Conservation (phyloP, 2,888 invertebrate species). For the Mellilla xanthometata region DNA sequence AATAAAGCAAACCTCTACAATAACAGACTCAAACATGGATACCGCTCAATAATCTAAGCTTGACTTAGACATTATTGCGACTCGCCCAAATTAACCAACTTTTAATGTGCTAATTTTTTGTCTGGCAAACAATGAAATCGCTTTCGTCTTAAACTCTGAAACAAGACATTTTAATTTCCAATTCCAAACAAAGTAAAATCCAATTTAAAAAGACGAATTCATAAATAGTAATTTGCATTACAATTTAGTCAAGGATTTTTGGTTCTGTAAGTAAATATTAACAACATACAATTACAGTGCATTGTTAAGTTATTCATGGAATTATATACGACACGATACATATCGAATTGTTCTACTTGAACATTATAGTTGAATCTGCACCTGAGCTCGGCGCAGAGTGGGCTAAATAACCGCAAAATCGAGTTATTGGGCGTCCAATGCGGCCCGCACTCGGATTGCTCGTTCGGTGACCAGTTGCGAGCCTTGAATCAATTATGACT, state of each 20-base stretch:
- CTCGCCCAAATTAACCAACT: conserved; percentile 17
- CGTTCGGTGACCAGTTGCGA: conserved; percentile 46
- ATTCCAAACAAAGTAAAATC: conserved; percentile 60
- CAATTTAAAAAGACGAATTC: conserved; percentile 68
- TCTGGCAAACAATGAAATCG: conserved; percentile 21
- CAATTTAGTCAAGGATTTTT: conserved; percentile 55
- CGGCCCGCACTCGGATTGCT: conserved; percentile 55
- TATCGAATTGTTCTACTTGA: conserved; percentile 57
- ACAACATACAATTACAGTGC: conserved; percentile 11
- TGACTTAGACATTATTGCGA: conserved; percentile 10
- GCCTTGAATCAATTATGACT: conserved; percentile 51
- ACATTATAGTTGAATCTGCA: conserved; percentile 58
- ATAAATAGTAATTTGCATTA: conserved; percentile 67
- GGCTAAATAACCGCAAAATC: conserved; percentile 76
- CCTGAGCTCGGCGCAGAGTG: conserved; percentile 62
- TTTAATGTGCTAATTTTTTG: conserved; percentile 23
- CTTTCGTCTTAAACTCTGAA: conserved; percentile 55
- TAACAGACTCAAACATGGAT: conserved; percentile 7
- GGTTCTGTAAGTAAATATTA: conserved; percentile 18
- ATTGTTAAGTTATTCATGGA: conserved; percentile 9
- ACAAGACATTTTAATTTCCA: conserved; percentile 68
- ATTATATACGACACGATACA: conserved; percentile 14
- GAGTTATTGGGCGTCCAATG: conserved; percentile 72
- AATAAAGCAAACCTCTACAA: not conserved
- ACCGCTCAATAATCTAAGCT: conserved; percentile 9